Percentiles rank a stretch among this genome's conserved stretches.
phyloP scores from a whole-genome alignment of 2,113 vertebrate genomes.

The Mormoops blainvillei region DNA sequence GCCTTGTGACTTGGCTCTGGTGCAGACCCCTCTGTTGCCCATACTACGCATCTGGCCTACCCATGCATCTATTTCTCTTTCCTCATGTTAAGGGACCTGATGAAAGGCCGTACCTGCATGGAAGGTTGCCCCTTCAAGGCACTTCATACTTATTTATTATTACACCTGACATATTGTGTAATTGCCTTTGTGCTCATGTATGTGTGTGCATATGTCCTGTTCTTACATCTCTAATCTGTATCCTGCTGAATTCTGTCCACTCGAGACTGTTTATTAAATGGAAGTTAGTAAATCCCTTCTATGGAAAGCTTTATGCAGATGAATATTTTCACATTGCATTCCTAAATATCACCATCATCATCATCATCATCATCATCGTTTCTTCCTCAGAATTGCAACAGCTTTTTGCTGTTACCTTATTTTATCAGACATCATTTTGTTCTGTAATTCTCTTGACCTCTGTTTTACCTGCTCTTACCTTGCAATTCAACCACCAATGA shows the following conservation, averaged over 20 bases:
- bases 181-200: background rate
- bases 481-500: background rate
- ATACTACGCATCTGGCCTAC: fast-evolving
- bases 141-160: background rate
- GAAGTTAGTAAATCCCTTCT: background rate
- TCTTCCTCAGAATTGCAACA: background rate
- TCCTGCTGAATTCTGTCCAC: background rate
- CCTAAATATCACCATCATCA: background rate
- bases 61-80: background rate
- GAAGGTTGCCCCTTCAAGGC: background rate
- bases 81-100: background rate
- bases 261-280: background rate
- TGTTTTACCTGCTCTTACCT: background rate
- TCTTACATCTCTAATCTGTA: background rate
- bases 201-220: background rate
- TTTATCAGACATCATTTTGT: background rate
- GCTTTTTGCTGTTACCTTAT: background rate
- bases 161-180: background rate
- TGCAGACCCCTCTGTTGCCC: background rate
- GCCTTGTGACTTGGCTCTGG: background rate
- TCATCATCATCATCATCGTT: background rate
- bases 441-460: background rate
- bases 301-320: background rate
- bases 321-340: background rate
- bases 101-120: background rate